Evolutionary conservation across 1,140 invertebrate genomes (phyloP).

Genomic region (roundworm (Caenorhabditis elegans)): WBcel235 BX284605.5:5763001-5763500

Average conservation of each 20-base stretch:
- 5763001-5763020: slow-evolving; percentile 75
- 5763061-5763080: slow-evolving; percentile 93
- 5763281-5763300: slow-evolving; percentile 65
- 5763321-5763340: slow-evolving; percentile 50
- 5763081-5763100: slow-evolving; percentile 73
- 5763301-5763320: slow-evolving; percentile 62
- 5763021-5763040: slow-evolving; percentile 70
- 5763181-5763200: slow-evolving; percentile 64
- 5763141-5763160: slow-evolving; percentile 89
- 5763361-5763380: slow-evolving; percentile 59
- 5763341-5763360: slow-evolving; percentile 58
- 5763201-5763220: slow-evolving; percentile 44
- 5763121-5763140: slow-evolving; percentile 88
- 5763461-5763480: slow-evolving; percentile 59
- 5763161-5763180: slow-evolving; percentile 77
- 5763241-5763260: slow-evolving; percentile 66
- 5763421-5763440: slow-evolving; percentile 62
- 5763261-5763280: slow-evolving; percentile 64
- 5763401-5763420: slow-evolving; percentile 56
- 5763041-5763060: slow-evolving; percentile 74
- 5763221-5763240: slow-evolving; percentile 48
- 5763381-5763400: slow-evolving; percentile 19
- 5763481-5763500: slow-evolving; percentile 45
- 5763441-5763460: slow-evolving; percentile 63
- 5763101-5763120: slow-evolving; percentile 83